Conservation (phyloP, 2,113 vertebrate genomes). For the Lynx canadensis region DNA sequence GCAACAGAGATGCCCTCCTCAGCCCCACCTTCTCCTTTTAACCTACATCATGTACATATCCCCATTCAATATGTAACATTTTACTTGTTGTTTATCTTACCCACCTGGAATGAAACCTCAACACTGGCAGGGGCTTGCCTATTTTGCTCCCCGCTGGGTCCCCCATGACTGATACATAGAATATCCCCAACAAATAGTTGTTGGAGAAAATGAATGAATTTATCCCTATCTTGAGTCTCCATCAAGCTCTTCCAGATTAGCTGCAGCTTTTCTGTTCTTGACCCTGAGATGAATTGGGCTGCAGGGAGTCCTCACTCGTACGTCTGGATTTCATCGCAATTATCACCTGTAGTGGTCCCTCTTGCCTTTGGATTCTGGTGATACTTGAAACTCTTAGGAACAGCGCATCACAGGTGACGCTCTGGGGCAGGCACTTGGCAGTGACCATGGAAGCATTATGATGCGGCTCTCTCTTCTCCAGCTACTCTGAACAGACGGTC, state of each 20-base stretch:
- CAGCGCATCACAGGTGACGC: neutral
- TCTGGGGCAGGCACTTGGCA: constrained; percentile 12
- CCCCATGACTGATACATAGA: neutral
- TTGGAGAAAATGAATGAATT: neutral
- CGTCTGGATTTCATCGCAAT: neutral
- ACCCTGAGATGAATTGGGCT: neutral
- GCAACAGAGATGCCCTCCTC: neutral
- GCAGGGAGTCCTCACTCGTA: neutral
- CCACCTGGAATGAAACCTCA: neutral
- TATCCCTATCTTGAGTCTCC: neutral
- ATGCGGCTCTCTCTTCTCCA: neutral
- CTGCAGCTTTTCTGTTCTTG: neutral
- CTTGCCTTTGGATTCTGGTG: neutral
- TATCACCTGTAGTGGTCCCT: neutral
- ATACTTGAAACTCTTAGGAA: neutral
- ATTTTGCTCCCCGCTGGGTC: neutral
- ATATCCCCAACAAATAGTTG: neutral
- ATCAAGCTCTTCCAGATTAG: neutral
- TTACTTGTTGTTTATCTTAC: neutral
- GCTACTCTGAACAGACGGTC: constrained; percentile 37
- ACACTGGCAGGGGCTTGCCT: neutral
- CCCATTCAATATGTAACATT: neutral
- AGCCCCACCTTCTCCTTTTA: neutral
- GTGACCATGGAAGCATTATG: neutral
- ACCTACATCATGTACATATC: neutral